Evolutionary conservation across 1,140 invertebrate species (phyloP).

Genomic region (Pteromalus puparum): DNA sequence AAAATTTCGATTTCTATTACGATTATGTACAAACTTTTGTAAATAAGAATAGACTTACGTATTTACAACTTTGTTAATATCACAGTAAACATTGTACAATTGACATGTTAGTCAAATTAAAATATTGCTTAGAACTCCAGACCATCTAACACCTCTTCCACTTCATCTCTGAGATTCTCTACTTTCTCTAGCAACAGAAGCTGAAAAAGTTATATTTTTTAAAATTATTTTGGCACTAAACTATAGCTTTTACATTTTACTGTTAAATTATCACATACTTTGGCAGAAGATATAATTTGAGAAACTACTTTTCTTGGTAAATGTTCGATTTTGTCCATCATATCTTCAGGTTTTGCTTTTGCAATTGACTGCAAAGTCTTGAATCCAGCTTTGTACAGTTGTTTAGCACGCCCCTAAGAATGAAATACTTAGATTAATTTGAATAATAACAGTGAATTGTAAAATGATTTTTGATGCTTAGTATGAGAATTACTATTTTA

Average conservation of each 20-base stretch:
- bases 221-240: slow-evolving; percentile 25
- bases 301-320: slow-evolving; percentile 82
- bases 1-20: too few relatives aligned
- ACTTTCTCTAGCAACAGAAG: slow-evolving; percentile 86
- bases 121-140: slow-evolving; percentile 64
- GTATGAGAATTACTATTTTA: slow-evolving; percentile 80
- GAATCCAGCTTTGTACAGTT: slow-evolving; percentile 89
- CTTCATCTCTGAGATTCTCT: slow-evolving; percentile 87
- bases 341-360: slow-evolving; percentile 79
- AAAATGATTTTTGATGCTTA: slow-evolving; percentile 35
- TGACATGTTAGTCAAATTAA: slow-evolving; percentile 27
- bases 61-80: slow-evolving; percentile 25
- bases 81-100: slow-evolving; percentile 27
- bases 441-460: slow-evolving; percentile 47
- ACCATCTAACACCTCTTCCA: slow-evolving; percentile 81
- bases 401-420: slow-evolving; percentile 84
- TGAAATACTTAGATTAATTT: slow-evolving; percentile 51
- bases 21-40: too few relatives aligned
- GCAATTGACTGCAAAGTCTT: slow-evolving; percentile 86
- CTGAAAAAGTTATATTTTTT: slow-evolving; percentile 74
- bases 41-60: not conserved
- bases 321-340: slow-evolving; percentile 82
- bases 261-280: slow-evolving; percentile 76
- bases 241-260: not conserved
- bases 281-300: slow-evolving; percentile 89